Base-by-base conservation (phyloP, 2,113 vertebrate genomes). In the Pachypanchax playfairii region DNA sequence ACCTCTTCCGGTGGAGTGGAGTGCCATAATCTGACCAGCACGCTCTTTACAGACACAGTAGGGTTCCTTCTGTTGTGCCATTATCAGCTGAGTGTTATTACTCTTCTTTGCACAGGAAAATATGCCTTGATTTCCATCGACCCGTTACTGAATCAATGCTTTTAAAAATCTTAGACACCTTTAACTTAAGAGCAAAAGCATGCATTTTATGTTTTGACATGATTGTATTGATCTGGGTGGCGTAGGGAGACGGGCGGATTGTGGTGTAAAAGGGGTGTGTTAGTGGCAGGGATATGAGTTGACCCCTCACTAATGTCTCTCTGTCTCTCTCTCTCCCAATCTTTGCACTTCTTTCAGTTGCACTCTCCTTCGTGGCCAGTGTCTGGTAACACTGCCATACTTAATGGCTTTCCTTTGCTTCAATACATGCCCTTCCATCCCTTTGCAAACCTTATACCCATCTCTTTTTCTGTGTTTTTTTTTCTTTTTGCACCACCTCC, bases 151-250 rank as follows among this genome's bases (percentile, higher is more conserved):
- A 95, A 97, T 97, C 95, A 92, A 97, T 97, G 94, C 95, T 97
- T 97, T 97, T 96, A 97, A 97, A 96, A 96, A 95, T 94, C 94
- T 94, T 93, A 93, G 91, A 92, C 94, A 93, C 94, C 94, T 96
- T 96, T 96, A 95, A 93, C 93, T 95, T 97, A 96, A 98, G 94
- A 97, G 95, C 93, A 95, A 93, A 95, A 95, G 93, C 95, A 94
- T 94, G 94, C 95, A 94, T 96, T 95, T 97, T 95, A 92, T 94
- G 94, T 96, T 96, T 95, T 96, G 95, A 97, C 95, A 94, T 92
- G 92, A 92, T 92, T 78, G 85, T 96, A 96, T 98, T 93, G 96
- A 98, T 98, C 86, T 83, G 82, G 82, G 75, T 73, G 78, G 78
- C 52, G 86, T 50, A 25, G 85, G 59, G 80, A 77, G 70, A 70